These are phyloP conservation scores for Agrochola lota DNA, from an alignment of 2,888 invertebrate species.

Conservation along the genomic window DNA sequence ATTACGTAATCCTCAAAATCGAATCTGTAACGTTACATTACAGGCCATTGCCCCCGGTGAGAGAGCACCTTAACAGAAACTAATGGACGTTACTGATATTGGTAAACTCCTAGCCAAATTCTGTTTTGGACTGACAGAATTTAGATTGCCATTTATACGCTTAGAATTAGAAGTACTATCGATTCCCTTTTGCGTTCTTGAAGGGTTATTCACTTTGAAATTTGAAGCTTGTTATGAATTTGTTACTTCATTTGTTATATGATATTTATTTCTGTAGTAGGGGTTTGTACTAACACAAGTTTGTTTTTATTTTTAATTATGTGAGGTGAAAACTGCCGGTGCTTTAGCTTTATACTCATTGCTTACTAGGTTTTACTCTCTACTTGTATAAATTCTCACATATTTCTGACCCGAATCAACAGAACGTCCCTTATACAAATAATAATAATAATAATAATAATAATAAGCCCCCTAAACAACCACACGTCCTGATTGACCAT, in stretches of 20 bases:
- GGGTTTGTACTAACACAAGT: too few relatives aligned
- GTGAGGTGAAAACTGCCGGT: too few relatives aligned
- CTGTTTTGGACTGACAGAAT: background rate
- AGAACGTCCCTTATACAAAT: constrained; percentile 7
- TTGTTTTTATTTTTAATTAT: too few relatives aligned
- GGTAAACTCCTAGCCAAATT: background rate
- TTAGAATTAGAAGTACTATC: background rate
- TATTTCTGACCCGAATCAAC: background rate
- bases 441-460: too few relatives aligned
- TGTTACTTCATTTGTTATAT: too few relatives aligned
- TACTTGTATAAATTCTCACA: background rate
- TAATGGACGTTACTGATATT: background rate
- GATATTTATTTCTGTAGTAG: too few relatives aligned
- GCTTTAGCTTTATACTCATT: too few relatives aligned
- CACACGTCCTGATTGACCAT: too few relatives aligned
- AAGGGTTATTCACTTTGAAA: background rate
- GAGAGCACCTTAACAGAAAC: background rate
- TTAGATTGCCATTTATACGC: background rate
- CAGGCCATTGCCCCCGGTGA: too few relatives aligned
- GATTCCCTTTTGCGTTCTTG: background rate
- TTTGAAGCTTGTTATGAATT: background rate
- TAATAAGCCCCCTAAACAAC: too few relatives aligned
- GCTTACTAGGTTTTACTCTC: background rate
- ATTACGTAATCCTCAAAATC: too few relatives aligned
- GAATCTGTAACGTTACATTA: too few relatives aligned